These are phyloP conservation scores for Idaea straminata DNA, from an alignment of 2,888 invertebrate genomes.

Conservation along the genomic window DNA sequence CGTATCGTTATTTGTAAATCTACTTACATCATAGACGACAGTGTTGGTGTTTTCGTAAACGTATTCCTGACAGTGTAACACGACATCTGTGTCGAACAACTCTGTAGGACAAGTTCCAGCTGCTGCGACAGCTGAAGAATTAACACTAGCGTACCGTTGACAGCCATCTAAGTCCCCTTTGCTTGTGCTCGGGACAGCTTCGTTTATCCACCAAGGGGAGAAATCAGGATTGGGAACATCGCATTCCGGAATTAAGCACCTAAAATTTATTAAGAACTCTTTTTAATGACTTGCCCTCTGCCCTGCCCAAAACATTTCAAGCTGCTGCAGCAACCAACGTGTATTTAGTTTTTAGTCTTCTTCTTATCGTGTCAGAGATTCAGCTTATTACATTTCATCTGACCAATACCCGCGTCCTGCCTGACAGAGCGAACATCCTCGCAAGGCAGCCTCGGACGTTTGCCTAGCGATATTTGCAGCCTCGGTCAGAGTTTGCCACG, in stretches of 20 bases:
- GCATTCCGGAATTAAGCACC: slow-evolving; percentile 53
- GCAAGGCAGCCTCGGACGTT: too few relatives aligned
- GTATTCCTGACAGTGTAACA: slow-evolving; percentile 45
- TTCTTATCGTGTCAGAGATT: too few relatives aligned
- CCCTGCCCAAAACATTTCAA: too few relatives aligned
- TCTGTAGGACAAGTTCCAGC: slow-evolving; percentile 44
- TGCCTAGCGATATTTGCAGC: too few relatives aligned
- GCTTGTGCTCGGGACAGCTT: slow-evolving; percentile 59
- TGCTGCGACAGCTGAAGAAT: neutral
- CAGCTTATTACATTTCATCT: too few relatives aligned
- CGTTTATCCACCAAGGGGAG: slow-evolving; percentile 61
- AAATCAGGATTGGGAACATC: slow-evolving; percentile 43
- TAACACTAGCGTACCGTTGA: slow-evolving; percentile 51
- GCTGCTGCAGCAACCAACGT: too few relatives aligned
- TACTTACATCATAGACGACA: slow-evolving; percentile 39
- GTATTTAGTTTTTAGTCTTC: too few relatives aligned
- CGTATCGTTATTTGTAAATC: slow-evolving; percentile 60
- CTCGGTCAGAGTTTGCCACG: too few relatives aligned
- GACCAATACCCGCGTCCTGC: too few relatives aligned
- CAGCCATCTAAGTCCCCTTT: slow-evolving; percentile 64
- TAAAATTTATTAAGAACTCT: slow-evolving; percentile 17
- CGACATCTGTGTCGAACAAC: slow-evolving; percentile 43
- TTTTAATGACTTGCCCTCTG: too few relatives aligned
- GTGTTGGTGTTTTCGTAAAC: slow-evolving; percentile 48
- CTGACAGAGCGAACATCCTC: too few relatives aligned